Base-by-base conservation (phyloP, 2,888 invertebrate species). In the Thumatha senex region DNA sequence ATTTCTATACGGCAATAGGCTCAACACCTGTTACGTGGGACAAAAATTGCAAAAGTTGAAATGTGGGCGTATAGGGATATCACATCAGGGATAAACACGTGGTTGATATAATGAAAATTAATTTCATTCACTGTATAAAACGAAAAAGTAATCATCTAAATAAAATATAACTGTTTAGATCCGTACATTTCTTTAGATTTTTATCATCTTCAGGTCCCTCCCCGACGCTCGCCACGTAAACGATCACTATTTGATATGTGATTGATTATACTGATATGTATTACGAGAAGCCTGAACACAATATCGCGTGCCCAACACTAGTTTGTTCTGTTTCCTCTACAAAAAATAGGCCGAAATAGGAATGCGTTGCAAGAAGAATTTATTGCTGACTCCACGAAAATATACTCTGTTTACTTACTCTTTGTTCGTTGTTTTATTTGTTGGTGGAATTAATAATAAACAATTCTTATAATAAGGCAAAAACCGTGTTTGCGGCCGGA, bases 271-370 rank as follows among this genome's bases (percentile, higher is more conserved):
- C 46, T 50, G n/a, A 44, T 24, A 33, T 44, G 33, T 47, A 51
- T 46, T 56, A 59, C 46, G 51, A 47, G 57, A 61, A 56, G 43
- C 14, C 49, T 63, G 61, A 66, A 67, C 70, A 71, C 65, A 61
- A 61, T 46, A 55, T 72, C 57, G 72, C 74, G 72, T 72, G 72
- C 49, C 44, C 48, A 43, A 45, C 54, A 60, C 48, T 61, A 65
- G 66, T 73, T 73, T 61, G 53, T 62, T 46, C 56, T 43, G 59
- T 61, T 69, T 67, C 63, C 69, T 67, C 47, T 43, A 60, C 61
- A 68, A 72, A 72, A 69, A 68, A 61, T 48, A 55, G 56, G 54
- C 50, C 45, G 38, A 51, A 51, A 54, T 63, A 54, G 53, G 44
- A 65, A 51, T 58, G 62, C 50, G 46, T 48, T 44, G 47, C 55